phyloP scores from a whole-genome alignment of 2,888 invertebrate genomes.

The Nebria brevicollis region DNA sequence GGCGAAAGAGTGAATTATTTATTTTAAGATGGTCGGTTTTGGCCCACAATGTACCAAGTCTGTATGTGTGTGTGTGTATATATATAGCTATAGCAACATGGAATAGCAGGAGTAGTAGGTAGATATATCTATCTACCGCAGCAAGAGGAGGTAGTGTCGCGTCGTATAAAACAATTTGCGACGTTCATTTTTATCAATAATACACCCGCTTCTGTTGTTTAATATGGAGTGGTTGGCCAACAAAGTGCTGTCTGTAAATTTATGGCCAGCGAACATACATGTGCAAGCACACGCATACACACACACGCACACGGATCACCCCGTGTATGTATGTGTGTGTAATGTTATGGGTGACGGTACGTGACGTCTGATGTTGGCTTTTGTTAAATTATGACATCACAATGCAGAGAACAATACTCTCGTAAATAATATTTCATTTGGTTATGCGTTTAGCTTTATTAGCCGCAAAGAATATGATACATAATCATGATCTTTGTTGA shows the following conservation, averaged over 20 bases:
- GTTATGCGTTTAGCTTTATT: not conserved
- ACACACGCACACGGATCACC: not conserved
- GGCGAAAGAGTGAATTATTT: slow-evolving; percentile 56
- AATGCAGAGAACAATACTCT: not conserved
- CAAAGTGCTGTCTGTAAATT: slow-evolving; percentile 36
- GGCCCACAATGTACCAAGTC: not conserved
- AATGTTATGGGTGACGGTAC: slow-evolving; percentile 1
- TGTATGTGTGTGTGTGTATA: not conserved
- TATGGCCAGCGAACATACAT: slow-evolving; percentile 25
- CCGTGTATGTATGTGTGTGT: not conserved
- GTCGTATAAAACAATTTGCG: slow-evolving; percentile 62
- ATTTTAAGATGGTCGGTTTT: slow-evolving; percentile 54
- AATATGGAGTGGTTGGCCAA: slow-evolving; percentile 37
- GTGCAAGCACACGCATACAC: not conserved
- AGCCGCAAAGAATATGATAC: not conserved
- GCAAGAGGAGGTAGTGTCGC: slow-evolving; percentile 55
- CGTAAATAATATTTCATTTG: not conserved
- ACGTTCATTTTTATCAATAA: slow-evolving; percentile 62
- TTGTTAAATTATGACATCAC: slow-evolving; percentile 1
- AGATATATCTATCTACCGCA: slow-evolving; percentile 19
- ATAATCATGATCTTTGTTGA: no score
- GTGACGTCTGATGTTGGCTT: not conserved
- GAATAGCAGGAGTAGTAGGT: slow-evolving; percentile 18
- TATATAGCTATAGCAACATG: not conserved
- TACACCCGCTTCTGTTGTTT: slow-evolving; percentile 57